Base-by-base conservation (phyloP, 1,140 invertebrate species). In the Ladona fulva region DNA sequence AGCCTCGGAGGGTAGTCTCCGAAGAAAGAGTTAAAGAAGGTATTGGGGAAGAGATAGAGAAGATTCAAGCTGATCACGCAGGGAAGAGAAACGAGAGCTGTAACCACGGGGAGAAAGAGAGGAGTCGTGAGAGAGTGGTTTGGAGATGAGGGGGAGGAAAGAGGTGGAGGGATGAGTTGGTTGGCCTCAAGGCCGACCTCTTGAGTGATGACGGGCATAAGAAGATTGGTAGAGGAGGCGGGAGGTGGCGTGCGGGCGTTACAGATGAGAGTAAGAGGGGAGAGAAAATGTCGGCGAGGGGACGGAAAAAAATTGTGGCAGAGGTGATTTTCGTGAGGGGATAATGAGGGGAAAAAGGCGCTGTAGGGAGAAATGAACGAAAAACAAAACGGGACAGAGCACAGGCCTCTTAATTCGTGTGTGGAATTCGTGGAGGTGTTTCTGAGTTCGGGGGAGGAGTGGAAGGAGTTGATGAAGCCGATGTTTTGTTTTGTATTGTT, bases 181-280 rank as follows among this genome's bases (percentile, higher is more conserved):
- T 22, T 66, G 52, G 52, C 52, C 52, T 66, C 52, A 66, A 66
- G 52, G 52, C 52, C 52, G 52, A 66, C 52, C 52, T 66, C 52
- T 66, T 66, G 52, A 66, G 52, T 66, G 52, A 66, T 66, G 52
- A 66, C 52, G 52, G 52, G 52, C 16, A 66, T 66, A 66, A 66
- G 52, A 66, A 66, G 52, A 66, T 66, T 66, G 52, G 52, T 66
- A 22, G 52, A 66, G 52, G 52, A 22, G 52, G 52, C 52, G 52
- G 52, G 52, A 3, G 52, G n/a, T 19, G 52, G 16, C n/a, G 52
- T 66, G 52, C 52, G 52, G 52, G 52, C 52, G 52, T 66, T 66
- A 66, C 52, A 66, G 52, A 66, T 66, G 52, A 66, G n/a, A 22
- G 19, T 11, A 52, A n/a, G n/a, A n/a, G n/a, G n/a, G n/a, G 52